Base-by-base conservation (phyloP, 1,140 invertebrate species). In the Pogonognathellus flavescens region DNA sequence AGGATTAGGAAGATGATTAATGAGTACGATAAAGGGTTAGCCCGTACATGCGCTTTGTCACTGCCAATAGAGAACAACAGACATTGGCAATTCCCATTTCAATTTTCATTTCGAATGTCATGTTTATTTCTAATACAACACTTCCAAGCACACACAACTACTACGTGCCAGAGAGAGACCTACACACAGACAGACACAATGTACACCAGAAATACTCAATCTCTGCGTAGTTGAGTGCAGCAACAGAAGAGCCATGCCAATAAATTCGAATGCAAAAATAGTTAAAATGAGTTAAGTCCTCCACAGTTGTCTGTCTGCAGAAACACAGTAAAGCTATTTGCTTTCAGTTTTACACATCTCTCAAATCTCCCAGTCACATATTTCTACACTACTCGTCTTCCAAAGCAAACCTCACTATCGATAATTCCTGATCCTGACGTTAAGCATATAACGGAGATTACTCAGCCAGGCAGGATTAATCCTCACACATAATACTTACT, bases 1-100 rank as follows among this genome's bases (percentile, higher is more conserved):
- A 50, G 41, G 70, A 76, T 76, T 50, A 50, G 41, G 41, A 49
- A 41, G 70, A 76, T 49, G 41, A 76, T 50, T 76, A 76, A 76
- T 72, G 66, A 72, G n/a, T 72, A 50, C 41, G 66, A 72, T 16
- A 16, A 49, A 49, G 10, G 20, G 53, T 13, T 57, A n/a, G n/a
- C 14, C 13, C 25, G 66, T 41, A 14, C 66, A 49, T 72, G 66
- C 66, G 25, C 66, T 14, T 16, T 31, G 31, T 41, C 31, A 41
- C 31, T 41, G 31, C 31, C 31, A 41, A 41, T 41, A 41, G 31
- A 41, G 31, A 41, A 41, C 31, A 41, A 41, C 31, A 41, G 31
- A 41, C 31, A 41, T 41, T 41, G 31, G 31, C 31, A 41, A 41
- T 41, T 41, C 31, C 31, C 31, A n/a, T n/a, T 57, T 57, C 53